phyloP scores from a whole-genome alignment of 2,888 invertebrate species.

The Patella caerulea region DNA sequence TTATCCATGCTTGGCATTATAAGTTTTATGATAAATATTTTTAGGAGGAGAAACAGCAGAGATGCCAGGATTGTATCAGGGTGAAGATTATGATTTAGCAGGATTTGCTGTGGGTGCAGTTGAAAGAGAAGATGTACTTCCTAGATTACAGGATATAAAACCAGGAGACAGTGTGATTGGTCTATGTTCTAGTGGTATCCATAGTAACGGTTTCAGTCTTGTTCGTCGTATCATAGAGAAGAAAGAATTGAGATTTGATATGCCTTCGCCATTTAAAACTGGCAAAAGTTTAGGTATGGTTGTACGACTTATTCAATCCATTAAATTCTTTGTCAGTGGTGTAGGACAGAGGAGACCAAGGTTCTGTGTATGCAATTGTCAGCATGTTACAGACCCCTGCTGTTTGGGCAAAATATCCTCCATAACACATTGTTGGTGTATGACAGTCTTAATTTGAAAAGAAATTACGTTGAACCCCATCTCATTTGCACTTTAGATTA shows the following conservation, averaged over 20 bases:
- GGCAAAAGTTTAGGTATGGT: constrained; percentile 80
- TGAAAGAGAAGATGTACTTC: constrained; percentile 83
- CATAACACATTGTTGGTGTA: too few species aligned
- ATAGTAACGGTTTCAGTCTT: constrained; percentile 94
- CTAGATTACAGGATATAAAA: constrained; percentile 77
- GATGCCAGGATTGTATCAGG: constrained; percentile 87
- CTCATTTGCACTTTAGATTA: too few species aligned
- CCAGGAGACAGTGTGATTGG: constrained; percentile 88
- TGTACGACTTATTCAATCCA: background rate
- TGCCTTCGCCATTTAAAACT: constrained; percentile 79
- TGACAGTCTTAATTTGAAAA: too few species aligned
- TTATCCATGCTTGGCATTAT: too few species aligned
- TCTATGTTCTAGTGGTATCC: constrained; percentile 90
- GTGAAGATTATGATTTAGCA: constrained; percentile 93
- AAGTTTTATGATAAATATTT: background rate
- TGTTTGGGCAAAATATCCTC: too few species aligned
- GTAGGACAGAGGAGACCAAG: too few species aligned
- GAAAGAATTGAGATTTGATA: constrained; percentile 78
- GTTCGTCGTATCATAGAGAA: constrained; percentile 84
- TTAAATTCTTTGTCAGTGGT: background rate
- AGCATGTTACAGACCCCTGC: too few species aligned
- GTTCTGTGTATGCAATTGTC: too few species aligned
- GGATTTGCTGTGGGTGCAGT: constrained; percentile 96
- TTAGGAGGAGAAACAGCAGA: constrained; percentile 91
- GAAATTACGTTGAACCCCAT: too few species aligned